Base-by-base conservation (phyloP, 2,113 vertebrate species). In the Anas platyrhynchos region DNA sequence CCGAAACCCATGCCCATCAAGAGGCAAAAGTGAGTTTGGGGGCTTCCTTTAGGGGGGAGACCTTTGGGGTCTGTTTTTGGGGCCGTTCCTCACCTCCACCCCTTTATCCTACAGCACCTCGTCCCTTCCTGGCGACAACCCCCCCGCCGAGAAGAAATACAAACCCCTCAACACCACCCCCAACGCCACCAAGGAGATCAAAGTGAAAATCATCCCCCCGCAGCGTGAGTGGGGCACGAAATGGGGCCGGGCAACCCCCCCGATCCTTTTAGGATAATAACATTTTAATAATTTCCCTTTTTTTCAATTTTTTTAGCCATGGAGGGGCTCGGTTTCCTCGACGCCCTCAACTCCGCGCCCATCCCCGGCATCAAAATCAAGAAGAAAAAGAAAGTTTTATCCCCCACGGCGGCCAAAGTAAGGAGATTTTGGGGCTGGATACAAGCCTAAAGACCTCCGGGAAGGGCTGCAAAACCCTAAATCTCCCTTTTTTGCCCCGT, bases 321-420 rank as follows among this genome's bases (percentile, higher is more conserved):
- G 98, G 99, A 99, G 89, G 98, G 98, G 22, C 98, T 99, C 7
- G 99, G 99, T 23, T 99, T 99, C 96, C 96, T 99, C 41, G 99
- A 99, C 25, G 99, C 99, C 10, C 98, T 99, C 63, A 99, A 99
- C 93, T 99, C 99, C 1, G 99, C 99, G 13, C 99, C 99, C 8
- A 98, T 99, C 34, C 98, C 99, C 2, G 99, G 99, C 36, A 98
- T 99, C 94, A 99, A 99, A 95, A 99, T 99, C 94, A 99, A 99
- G 92, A 99, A 99, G 97, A 99, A 99, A 96, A 99, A 99, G 83
- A 99, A 99, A 71, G 99, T 98, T 5, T 94, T 98, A 27, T 99
- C 99, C 15, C 99, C 99, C 0, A 99, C 99, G 0, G 98, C 98
- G 2, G 97, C 98, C 93, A 99, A 99, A 44, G 43, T 44, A 44